Evolutionary conservation across 2,888 invertebrate species (phyloP).

Genomic region (Listrodromus nycthemerus): DNA sequence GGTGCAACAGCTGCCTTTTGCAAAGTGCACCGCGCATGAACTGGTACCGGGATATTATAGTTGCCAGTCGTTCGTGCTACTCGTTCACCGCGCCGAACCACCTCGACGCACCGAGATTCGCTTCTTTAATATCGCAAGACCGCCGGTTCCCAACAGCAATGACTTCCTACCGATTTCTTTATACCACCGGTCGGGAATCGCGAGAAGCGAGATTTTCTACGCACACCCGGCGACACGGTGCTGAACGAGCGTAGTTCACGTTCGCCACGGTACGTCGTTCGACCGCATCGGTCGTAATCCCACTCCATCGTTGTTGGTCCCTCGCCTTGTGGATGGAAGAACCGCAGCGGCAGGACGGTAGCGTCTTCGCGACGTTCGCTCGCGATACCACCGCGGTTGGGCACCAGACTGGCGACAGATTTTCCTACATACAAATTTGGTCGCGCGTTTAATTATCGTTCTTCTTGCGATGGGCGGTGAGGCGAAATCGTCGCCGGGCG

Average conservation of each 20-base stretch:
- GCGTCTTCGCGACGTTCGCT: not conserved
- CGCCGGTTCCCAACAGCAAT: constrained; percentile 44
- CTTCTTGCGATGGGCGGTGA: constrained; percentile 38
- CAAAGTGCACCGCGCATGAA: not conserved
- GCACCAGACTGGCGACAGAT: not conserved
- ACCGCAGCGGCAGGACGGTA: not conserved
- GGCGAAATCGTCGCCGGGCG: constrained; percentile 13
- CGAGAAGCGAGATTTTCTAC: constrained; percentile 37
- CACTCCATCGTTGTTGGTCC: not conserved
- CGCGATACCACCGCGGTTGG: not conserved
- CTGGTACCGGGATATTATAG: not conserved
- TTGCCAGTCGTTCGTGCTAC: not conserved
- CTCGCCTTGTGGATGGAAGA: not conserved
- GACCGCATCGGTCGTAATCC: constrained; percentile 1
- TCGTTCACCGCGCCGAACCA: not conserved
- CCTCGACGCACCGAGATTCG: constrained; percentile 34
- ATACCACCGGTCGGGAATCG: constrained; percentile 47
- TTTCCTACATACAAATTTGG: constrained; percentile 42
- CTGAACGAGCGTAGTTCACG: constrained; percentile 76
- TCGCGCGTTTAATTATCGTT: constrained; percentile 43
- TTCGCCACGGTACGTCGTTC: constrained; percentile 73
- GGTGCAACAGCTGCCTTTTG: constrained; percentile 23
- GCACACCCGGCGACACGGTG: constrained; percentile 35
- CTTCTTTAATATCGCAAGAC: constrained; percentile 42
- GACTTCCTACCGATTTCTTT: constrained; percentile 59